Conservation (phyloP, 2,797 vertebrate genomes). For the Gobionotothen gibberifrons region DNA sequence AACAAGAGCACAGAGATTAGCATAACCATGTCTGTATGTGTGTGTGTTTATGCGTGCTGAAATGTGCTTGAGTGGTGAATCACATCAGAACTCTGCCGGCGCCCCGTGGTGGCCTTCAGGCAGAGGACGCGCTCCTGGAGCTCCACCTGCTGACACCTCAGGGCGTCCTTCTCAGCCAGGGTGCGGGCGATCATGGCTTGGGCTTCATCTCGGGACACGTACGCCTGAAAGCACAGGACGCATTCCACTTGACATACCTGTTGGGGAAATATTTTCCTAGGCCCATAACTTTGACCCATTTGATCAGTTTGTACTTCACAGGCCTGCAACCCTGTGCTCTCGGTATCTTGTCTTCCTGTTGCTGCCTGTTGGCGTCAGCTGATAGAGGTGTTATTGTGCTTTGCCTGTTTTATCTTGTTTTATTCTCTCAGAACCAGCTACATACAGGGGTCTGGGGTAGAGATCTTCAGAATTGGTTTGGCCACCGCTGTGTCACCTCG, state of each 20-base stretch:
- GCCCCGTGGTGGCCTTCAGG: constrained; percentile 64
- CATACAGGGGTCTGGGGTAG: too few relatives aligned
- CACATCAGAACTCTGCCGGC: constrained; percentile 53
- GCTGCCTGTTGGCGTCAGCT: too few relatives aligned
- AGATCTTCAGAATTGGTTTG: too few relatives aligned
- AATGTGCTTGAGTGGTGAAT: constrained; percentile 7
- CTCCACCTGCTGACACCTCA: constrained; percentile 87
- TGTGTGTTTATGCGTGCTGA: neutral
- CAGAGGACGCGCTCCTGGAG: constrained; percentile 84
- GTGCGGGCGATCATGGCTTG: constrained; percentile 85
- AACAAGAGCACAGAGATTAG: constrained; percentile 11
- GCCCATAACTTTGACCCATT: too few relatives aligned
- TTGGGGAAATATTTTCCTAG: too few relatives aligned
- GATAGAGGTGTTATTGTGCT: too few relatives aligned
- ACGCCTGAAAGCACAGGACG: constrained; percentile 79
- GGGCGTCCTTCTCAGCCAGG: constrained; percentile 88
- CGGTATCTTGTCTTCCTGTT: too few relatives aligned
- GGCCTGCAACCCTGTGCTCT: too few relatives aligned
- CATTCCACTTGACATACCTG: neutral
- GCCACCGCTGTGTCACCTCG: too few relatives aligned
- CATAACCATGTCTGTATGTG: neutral
- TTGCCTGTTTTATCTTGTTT: too few relatives aligned
- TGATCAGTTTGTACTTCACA: too few relatives aligned
- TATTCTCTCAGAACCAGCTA: too few relatives aligned
- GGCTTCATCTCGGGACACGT: constrained; percentile 85